These are phyloP conservation scores for Henicopernis longicauda DNA, from an alignment of 2,113 vertebrate genomes.

Conservation along the genomic window DNA sequence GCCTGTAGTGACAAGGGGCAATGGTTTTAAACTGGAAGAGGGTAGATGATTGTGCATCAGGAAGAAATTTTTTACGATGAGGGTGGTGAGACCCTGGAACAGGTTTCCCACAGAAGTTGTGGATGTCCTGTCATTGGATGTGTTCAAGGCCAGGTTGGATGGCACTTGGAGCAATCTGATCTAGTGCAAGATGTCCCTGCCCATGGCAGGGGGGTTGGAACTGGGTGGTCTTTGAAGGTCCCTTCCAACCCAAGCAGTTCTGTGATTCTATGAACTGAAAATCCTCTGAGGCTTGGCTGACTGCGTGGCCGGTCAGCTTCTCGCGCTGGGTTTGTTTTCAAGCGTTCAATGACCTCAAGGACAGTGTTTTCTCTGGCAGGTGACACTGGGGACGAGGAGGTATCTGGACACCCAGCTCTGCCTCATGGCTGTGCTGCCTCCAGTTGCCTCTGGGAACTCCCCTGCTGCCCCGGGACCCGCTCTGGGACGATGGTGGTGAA, in stretches of 20 bases:
- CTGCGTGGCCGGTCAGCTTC: rapidly evolving
- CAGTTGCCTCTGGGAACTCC: rapidly evolving
- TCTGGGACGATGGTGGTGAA: not conserved
- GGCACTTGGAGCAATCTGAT: not conserved
- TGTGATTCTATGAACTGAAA: not conserved
- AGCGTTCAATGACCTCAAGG: rapidly evolving
- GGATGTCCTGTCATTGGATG: not conserved
- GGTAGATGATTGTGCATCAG: not conserved
- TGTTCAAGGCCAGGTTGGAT: not conserved
- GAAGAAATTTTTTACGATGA: not conserved
- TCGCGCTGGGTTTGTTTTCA: not conserved
- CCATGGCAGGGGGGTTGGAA: not conserved
- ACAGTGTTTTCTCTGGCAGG: not conserved
- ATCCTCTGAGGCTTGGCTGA: not conserved
- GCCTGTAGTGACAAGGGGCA: not conserved
- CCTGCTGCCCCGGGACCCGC: rapidly evolving
- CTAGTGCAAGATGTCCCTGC: not conserved
- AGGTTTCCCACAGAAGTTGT: not conserved
- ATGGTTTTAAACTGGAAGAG: not conserved
- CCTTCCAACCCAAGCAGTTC: not conserved
- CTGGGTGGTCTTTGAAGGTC: not conserved
- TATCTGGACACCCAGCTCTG: rapidly evolving
- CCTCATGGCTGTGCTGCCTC: not conserved
- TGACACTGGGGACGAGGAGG: rapidly evolving
- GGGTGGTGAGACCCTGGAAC: not conserved